Percentiles rank a stretch among this genome's conserved stretches.
Evolutionary conservation across 2,113 vertebrate genomes (phyloP).

Genomic region (Silurus meridionalis): DNA sequence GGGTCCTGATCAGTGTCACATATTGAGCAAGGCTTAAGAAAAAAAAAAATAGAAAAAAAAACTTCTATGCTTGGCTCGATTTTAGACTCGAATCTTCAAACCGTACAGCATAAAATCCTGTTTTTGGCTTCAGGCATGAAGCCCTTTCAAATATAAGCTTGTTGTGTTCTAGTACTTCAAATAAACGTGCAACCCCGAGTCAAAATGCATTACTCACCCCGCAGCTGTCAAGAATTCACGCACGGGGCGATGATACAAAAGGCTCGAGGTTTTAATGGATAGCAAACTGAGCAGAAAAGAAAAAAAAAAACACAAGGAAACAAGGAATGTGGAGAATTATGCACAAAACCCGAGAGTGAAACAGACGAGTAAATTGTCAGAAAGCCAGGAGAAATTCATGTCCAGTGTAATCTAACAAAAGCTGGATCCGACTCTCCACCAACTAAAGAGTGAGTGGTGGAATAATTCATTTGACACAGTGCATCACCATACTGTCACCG

Average conservation of each 20-base stretch:
- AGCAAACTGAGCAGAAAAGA: conserved; percentile 10
- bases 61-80: background rate
- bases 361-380: conserved; percentile 11
- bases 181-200: conserved; percentile 16
- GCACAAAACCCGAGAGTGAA: background rate
- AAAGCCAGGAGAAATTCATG: conserved; percentile 13
- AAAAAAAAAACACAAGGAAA: background rate
- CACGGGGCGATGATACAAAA: conserved; percentile 22
- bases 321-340: background rate
- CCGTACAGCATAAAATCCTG: background rate
- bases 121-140: conserved; percentile 15
- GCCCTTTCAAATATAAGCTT: background rate
- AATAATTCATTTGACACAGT: conserved; percentile 29
- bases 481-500: conserved; percentile 9
- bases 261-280: conserved; percentile 32
- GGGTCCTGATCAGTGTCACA: conserved; percentile 19
- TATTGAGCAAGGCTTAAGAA: background rate
- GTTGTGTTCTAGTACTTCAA: conserved; percentile 18
- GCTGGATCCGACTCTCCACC: background rate
- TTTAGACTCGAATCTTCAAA: conserved; percentile 10
- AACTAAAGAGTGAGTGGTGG: conserved; percentile 17
- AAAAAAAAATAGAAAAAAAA: background rate
- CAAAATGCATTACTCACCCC: conserved; percentile 35
- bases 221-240: conserved; percentile 10
- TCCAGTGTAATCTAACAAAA: background rate